Conservation (phyloP, 2,888 invertebrate genomes). For the Pseudanteris insignis region DNA sequence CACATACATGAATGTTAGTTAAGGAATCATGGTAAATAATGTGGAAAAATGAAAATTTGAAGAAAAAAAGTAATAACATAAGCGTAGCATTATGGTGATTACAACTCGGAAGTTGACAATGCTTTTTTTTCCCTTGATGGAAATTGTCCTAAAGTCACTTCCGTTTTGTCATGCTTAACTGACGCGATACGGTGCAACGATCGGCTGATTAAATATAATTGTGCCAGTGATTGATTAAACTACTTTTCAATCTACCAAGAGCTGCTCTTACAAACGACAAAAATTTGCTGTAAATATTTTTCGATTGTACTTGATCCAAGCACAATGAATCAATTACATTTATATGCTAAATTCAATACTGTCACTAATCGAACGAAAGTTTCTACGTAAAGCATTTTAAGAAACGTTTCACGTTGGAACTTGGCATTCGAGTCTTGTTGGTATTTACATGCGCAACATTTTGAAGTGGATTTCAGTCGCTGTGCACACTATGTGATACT, state of each 20-base stretch:
- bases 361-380: constrained; percentile 16
- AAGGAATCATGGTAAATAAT: constrained; percentile 12
- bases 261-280: not conserved
- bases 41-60: constrained; percentile 9
- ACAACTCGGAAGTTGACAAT: constrained; percentile 36
- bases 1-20: constrained; percentile 11
- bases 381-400: constrained; percentile 1
- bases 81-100: constrained; percentile 22
- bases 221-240: constrained; percentile 35
- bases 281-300: constrained; percentile 30
- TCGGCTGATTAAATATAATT: constrained; percentile 32
- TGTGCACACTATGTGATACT: constrained; percentile 63
- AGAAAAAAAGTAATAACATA: constrained; percentile 19
- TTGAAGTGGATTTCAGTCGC: constrained; percentile 53
- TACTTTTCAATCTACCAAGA: constrained; percentile 5
- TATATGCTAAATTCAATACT: constrained; percentile 38
- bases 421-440: constrained; percentile 14
- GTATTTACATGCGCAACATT: constrained; percentile 32
- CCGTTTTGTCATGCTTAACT: constrained; percentile 35
- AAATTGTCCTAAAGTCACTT: constrained; percentile 44
- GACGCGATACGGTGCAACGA: constrained; percentile 29
- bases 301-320: constrained; percentile 25
- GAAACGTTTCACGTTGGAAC: constrained; percentile 6
- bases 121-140: constrained; percentile 33
- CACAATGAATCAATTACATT: constrained; percentile 6